Evolutionary conservation across 2,113 vertebrate species (phyloP).

Genomic region (Phaethornis superciliosus): DNA sequence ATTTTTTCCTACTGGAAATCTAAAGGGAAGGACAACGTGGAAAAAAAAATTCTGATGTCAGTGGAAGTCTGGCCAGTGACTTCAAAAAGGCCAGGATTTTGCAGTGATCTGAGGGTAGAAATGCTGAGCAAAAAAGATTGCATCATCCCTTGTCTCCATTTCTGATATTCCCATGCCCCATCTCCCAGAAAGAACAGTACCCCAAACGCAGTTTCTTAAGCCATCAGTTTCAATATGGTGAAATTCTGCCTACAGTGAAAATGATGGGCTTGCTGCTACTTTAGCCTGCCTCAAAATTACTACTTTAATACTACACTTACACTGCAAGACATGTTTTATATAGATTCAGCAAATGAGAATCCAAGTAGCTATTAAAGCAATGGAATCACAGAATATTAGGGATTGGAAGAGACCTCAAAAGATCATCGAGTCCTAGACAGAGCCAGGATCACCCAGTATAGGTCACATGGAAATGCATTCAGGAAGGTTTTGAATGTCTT

Average conservation of each 20-base stretch:
- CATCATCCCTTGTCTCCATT: background rate
- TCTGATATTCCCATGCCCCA: background rate
- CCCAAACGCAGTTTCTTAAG: background rate
- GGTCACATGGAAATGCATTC: too few relatives aligned
- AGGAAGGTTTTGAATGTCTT: too few relatives aligned
- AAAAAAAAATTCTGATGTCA: background rate
- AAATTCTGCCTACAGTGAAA: background rate
- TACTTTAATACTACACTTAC: background rate
- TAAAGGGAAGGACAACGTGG: background rate
- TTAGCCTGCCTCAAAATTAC: background rate
- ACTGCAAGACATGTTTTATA: background rate
- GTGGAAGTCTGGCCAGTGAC: background rate
- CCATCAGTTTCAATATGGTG: background rate
- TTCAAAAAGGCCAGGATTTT: background rate
- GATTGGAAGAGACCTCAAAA: too few relatives aligned
- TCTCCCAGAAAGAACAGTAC: background rate
- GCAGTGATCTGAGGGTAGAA: background rate
- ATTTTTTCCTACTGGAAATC: background rate
- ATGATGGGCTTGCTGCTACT: background rate
- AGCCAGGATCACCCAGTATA: too few relatives aligned
- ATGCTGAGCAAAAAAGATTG: background rate
- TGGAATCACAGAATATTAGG: too few relatives aligned
- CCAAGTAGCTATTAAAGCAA: background rate
- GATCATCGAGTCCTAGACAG: too few relatives aligned
- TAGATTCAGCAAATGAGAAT: background rate